Evolutionary conservation across 2,113 vertebrate species (phyloP), one percentile per base, ranked within the genome.

Genomic region (Recurvirostra avosetta): DNA sequence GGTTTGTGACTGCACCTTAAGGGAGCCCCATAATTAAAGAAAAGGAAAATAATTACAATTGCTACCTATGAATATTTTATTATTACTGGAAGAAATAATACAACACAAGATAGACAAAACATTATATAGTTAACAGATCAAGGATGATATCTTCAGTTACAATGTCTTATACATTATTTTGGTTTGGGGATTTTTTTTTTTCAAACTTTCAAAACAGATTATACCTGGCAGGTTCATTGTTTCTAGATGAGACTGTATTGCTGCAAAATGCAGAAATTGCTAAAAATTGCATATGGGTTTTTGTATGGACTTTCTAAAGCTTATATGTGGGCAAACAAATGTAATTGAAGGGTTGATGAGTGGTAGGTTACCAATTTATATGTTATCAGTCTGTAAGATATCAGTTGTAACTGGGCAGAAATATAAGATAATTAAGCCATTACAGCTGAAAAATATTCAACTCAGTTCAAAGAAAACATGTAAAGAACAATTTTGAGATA

Each of bases 21-120:
- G 86, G 76, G 86, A 94, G 5, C 30, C 30, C 25, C 21, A 41
- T 88, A 80, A 86, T 81, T 86, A 94, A 92, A 88, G 53, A 78
- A 79, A 92, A 92, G 58, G 25, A 75, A 92, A 94, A 92, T 71
- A 75, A 89, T 91, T 89, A 53, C 15, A 82, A 11, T 87, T 83
- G 5, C 32, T 85, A 75, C 30, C 18, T 47, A 65, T 36, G 23
- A 81, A 82, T 78, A 81, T 85, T 88, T 83, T 89, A 67, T 80
- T 85, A 87, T 87, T 94, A 50, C 17, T 73, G 70, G 34, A 82
- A 6, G 8, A 94, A 84, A 34, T 55, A 65, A 41, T 49, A 23
- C 11, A 86, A 55, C 43, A 29, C 14, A 78, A 61, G 58, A 14
- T 34, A 78, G 43, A 56, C n/a, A 56, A 89, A 72, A 25, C 11